Conservation (phyloP, 2,797 vertebrate genomes). For the Chloroceryle inda region DNA sequence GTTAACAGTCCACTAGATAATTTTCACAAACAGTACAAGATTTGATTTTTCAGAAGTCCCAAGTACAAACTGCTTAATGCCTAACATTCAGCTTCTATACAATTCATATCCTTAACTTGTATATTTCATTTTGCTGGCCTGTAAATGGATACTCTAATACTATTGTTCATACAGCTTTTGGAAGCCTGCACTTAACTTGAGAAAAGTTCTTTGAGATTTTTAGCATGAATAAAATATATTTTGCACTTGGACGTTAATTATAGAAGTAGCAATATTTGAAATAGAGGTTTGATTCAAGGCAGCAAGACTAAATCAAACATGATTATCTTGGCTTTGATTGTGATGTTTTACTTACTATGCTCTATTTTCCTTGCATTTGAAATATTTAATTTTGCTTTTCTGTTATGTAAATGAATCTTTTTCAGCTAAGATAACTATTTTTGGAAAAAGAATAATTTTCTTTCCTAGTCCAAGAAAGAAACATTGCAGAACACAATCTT, state of each 20-base stretch:
- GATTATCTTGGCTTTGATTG: constrained; percentile 64
- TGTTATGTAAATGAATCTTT: constrained; percentile 62
- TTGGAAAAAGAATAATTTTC: constrained; percentile 24
- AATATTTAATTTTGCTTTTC: constrained; percentile 55
- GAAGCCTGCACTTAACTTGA: not conserved
- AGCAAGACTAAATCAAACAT: constrained; percentile 60
- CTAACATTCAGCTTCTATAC: not conserved
- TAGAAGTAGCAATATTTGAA: constrained; percentile 64
- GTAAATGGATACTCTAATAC: not conserved
- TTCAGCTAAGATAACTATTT: constrained; percentile 55
- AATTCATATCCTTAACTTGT: not conserved
- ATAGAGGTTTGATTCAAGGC: constrained; percentile 42
- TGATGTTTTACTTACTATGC: constrained; percentile 50
- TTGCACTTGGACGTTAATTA: constrained; percentile 59
- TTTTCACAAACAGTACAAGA: not conserved
- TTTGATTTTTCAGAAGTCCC: not conserved
- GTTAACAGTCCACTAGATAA: not conserved
- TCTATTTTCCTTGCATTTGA: constrained; percentile 44
- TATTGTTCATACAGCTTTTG: not conserved
- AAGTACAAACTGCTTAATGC: not conserved
- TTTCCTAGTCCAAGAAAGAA: constrained; percentile 1
- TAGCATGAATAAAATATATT: constrained; percentile 59
- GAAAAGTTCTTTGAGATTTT: constrained; percentile 46
- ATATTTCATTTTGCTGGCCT: not conserved
- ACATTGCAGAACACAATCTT: not conserved